Percentiles rank a stretch among this genome's conserved stretches.
Conservation (phyloP, 2,888 invertebrate species). For the Gari tellinella region DNA sequence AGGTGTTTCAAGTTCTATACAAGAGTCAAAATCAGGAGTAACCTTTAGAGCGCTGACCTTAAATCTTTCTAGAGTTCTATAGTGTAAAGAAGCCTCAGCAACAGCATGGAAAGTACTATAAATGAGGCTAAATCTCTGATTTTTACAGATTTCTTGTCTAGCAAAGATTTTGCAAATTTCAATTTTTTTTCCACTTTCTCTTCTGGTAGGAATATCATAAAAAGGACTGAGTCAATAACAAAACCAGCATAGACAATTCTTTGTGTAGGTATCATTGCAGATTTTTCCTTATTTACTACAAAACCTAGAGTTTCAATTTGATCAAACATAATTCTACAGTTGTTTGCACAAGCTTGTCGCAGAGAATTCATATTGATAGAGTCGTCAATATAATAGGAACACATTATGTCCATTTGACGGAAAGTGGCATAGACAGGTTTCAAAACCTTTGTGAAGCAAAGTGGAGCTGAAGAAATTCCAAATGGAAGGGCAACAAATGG, state of each 20-base stretch:
- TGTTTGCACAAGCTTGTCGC: conserved; percentile 15
- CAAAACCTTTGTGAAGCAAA: conserved; percentile 36
- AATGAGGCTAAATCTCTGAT: neutral
- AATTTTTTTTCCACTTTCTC: neutral
- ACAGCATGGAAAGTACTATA: neutral
- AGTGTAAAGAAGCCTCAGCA: too few species aligned
- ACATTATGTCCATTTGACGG: conserved; percentile 25
- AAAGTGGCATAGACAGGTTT: conserved; percentile 38
- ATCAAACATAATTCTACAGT: conserved; percentile 11
- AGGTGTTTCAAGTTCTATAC: too few species aligned
- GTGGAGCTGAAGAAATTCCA: conserved; percentile 41
- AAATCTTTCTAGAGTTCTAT: too few species aligned
- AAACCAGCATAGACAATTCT: conserved; percentile 20
- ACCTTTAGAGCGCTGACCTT: too few species aligned
- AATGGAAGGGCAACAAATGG: conserved; percentile 31
- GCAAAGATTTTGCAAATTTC: neutral
- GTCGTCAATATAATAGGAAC: conserved; percentile 40
- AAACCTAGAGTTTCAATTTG: conserved; percentile 10
- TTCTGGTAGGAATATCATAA: conserved; percentile 2
- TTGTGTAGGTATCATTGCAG: conserved; percentile 5
- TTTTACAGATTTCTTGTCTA: neutral
- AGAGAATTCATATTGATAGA: neutral
- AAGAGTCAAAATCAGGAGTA: too few species aligned
- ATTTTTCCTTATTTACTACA: conserved; percentile 24
- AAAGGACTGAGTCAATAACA: conserved; percentile 9